These are phyloP conservation scores for Apantesis nais DNA, from an alignment of 2,888 invertebrate species.

Conservation along the genomic window DNA sequence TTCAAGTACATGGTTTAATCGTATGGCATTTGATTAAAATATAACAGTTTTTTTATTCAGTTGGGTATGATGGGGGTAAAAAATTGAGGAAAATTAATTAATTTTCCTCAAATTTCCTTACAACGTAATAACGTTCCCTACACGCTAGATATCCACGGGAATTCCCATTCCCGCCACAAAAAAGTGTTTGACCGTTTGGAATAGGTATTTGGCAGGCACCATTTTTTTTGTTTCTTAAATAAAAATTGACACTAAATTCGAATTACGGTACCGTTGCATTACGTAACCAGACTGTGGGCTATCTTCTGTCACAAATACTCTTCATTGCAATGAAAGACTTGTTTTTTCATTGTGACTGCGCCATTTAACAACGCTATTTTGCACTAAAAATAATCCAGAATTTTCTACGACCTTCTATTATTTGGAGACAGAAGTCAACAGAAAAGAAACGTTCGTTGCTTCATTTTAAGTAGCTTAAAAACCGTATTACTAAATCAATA, in stretches of 20 bases:
- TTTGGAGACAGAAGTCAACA: conserved; percentile 54
- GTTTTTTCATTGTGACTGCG: conserved; percentile 21
- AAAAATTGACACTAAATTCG: not conserved
- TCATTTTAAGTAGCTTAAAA: conserved; percentile 39
- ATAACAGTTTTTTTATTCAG: too few relatives aligned
- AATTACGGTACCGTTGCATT: not conserved
- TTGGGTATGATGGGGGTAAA: too few relatives aligned
- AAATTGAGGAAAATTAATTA: too few relatives aligned
- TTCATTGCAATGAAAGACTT: not conserved
- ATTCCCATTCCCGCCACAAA: too few relatives aligned
- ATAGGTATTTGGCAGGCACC: too few relatives aligned
- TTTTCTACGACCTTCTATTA: conserved; percentile 51
- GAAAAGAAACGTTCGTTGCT: conserved; percentile 54
- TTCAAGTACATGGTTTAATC: not conserved
- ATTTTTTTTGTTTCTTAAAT: too few relatives aligned
- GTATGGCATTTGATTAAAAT: not conserved
- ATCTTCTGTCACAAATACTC: not conserved
- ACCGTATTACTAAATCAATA: conserved; percentile 44
- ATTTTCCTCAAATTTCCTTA: too few relatives aligned
- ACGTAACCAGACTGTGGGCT: not conserved
- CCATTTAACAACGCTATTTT: conserved; percentile 28
- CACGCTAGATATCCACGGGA: too few relatives aligned
- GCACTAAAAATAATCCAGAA: conserved; percentile 31
- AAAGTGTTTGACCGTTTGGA: too few relatives aligned
- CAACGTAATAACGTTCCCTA: too few relatives aligned